phyloP scores from a whole-genome alignment of 2,113 vertebrate genomes.

The Carettochelys insculpta region DNA sequence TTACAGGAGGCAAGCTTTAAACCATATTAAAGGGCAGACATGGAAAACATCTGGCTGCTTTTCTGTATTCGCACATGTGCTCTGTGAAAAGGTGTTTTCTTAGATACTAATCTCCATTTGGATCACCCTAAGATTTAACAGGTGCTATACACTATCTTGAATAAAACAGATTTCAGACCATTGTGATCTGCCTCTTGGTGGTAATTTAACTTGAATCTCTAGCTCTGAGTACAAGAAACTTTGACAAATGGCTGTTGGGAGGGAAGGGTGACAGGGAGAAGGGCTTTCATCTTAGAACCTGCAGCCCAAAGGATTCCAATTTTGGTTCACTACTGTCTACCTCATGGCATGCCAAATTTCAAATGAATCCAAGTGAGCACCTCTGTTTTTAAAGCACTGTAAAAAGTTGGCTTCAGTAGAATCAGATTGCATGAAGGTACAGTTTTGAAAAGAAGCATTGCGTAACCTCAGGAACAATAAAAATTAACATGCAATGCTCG shows the following conservation, averaged over 20 bases:
- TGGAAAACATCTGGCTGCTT: neutral
- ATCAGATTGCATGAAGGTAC: slow-evolving; percentile 33
- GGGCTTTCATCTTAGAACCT: no score
- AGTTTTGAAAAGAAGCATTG: slow-evolving; percentile 50
- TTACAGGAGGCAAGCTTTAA: neutral
- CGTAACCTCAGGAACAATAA: slow-evolving; percentile 40
- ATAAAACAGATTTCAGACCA: neutral
- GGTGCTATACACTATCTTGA: neutral
- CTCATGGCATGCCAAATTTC: neutral
- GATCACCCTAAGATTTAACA: neutral
- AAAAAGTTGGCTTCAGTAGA: neutral
- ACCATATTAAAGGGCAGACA: neutral
- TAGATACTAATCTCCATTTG: neutral
- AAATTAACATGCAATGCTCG: slow-evolving; percentile 15
- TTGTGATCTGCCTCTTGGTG: neutral
- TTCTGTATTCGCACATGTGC: neutral
- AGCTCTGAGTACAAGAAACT: neutral
- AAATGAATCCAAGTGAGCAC: neutral
- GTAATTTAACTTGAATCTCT: neutral
- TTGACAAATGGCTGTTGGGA: neutral
- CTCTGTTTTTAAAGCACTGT: neutral
- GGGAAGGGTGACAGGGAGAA: no score
- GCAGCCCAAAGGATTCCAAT: neutral
- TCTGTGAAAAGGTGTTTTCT: neutral
- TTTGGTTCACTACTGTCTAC: neutral